Base-by-base conservation (phyloP, 2,888 invertebrate species). In the Tanypteryx hageni region DNA sequence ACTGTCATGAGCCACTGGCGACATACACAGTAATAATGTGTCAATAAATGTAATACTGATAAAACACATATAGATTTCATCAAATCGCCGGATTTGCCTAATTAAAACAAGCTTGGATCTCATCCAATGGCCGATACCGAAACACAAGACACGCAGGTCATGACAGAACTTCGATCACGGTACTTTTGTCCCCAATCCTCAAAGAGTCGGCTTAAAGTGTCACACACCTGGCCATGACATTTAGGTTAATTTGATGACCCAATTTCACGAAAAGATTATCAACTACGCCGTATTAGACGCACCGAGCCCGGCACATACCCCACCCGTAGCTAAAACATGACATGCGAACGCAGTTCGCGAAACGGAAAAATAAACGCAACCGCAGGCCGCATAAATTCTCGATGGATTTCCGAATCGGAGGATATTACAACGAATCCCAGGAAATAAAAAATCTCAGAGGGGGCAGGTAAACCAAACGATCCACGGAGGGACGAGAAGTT, bases 181-280 rank as follows among this genome's bases (percentile, higher is more conserved):
- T 44, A 44, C 44, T 44, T 44, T 44, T 44, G 44, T 44, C 44
- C 44, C 44, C 44, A 5, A 44, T 44, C 44, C 44, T 44, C 44
- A 5, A 44, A 44, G 44, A 44, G 44, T 44, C 44, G 44, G 44
- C 44, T 44, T 44, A 44, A 22, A 76, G n/a, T 76, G 27, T 76
- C 27, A 27, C 27, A 76, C 22, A 8, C 76, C 22, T 76, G 76
- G 22, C 4, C 76, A 76, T 76, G 76, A 22, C 76, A 27, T 76
- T 76, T 76, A 76, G 76, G 76, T 22, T 76, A 76, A 76, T 76
- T 13, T 22, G 76, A 76, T 76, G 76, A 76, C 76, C 76, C 27
- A 76, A 22, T 76, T 76, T 76, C 76, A 27, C 22, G 0, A 13
- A 76, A 76, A 76, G 76, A 76, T 76, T 76, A 76, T 76, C 76